phyloP scores from a whole-genome alignment of 2,797 vertebrate genomes.

The Cynodonichthys magdalenae region DNA sequence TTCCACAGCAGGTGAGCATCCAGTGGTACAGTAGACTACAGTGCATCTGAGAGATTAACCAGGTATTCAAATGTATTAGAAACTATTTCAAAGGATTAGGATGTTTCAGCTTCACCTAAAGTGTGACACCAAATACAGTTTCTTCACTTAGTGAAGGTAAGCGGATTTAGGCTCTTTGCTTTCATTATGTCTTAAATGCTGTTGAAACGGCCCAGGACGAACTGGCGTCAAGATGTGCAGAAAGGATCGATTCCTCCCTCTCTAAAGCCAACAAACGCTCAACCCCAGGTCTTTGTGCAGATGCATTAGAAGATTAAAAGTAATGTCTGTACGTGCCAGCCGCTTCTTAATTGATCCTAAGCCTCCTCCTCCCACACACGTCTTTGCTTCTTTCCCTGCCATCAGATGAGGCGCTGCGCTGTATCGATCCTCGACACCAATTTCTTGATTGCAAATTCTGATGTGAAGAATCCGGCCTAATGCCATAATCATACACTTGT shows the following conservation, averaged over 20 bases:
- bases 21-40: conserved; percentile 48
- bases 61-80: conserved; percentile 77
- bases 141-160: conserved; percentile 64
- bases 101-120: conserved; percentile 70
- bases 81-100: conserved; percentile 78
- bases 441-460: conserved; percentile 84
- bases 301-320: conserved; percentile 87
- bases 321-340: conserved; percentile 77
- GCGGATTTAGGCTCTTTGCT: conserved; percentile 66
- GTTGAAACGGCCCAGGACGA: conserved; percentile 63
- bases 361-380: conserved; percentile 49
- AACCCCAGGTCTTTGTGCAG: conserved; percentile 56
- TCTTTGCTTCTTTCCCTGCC: conserved; percentile 39
- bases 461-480: conserved; percentile 81
- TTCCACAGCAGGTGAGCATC: conserved; percentile 56
- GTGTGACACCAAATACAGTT: conserved; percentile 72
- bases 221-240: conserved; percentile 59
- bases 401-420: conserved; percentile 70
- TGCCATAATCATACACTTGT: conserved; percentile 85
- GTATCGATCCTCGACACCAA: conserved; percentile 79
- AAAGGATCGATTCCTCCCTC: conserved; percentile 75
- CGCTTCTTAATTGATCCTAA: conserved; percentile 80
- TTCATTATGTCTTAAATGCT: conserved; percentile 69
- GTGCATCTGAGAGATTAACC: conserved; percentile 71
- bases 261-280: conserved; percentile 67